These are phyloP conservation scores for Bathynomus jamesi DNA, from an alignment of 1,140 invertebrate genomes.

Conservation along the genomic window DNA sequence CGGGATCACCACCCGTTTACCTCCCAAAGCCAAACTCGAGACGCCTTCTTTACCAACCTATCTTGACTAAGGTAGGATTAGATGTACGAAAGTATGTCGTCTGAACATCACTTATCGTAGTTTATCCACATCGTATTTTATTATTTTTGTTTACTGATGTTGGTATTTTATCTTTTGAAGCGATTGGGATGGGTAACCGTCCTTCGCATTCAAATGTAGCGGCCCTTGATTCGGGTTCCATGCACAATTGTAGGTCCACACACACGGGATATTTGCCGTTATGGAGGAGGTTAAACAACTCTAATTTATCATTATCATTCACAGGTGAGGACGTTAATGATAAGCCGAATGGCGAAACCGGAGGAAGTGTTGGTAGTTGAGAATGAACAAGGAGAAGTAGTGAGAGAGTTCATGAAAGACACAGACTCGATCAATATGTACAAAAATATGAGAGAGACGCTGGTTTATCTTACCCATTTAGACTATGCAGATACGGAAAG, in stretches of 20 bases:
- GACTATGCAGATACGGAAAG: slow-evolving; percentile 95
- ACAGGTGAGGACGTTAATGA: slow-evolving; percentile 93
- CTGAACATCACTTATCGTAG: background rate
- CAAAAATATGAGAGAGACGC: slow-evolving; percentile 98
- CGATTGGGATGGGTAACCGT: too few relatives aligned
- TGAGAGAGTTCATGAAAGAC: slow-evolving; percentile 99
- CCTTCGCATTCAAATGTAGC: too few relatives aligned
- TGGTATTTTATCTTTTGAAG: background rate
- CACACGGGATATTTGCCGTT: background rate
- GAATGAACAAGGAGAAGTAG: slow-evolving; percentile 99
- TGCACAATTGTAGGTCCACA: too few relatives aligned
- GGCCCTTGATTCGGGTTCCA: too few relatives aligned
- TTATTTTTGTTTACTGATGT: slow-evolving; percentile 19
- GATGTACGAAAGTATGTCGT: background rate
- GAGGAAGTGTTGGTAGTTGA: slow-evolving; percentile 99
- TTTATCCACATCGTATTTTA: background rate
- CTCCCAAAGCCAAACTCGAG: slow-evolving; percentile 46
- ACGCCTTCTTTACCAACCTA: slow-evolving; percentile 64
- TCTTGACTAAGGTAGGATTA: slow-evolving; percentile 62
- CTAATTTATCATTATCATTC: slow-evolving; percentile 3
- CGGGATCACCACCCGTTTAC: slow-evolving; percentile 42
- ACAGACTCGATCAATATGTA: slow-evolving; percentile 99
- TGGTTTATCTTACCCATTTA: slow-evolving; percentile 98
- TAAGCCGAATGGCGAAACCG: slow-evolving; percentile 98
- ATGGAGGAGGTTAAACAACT: background rate